phyloP scores from a whole-genome alignment of 2,113 vertebrate genomes.

The Ariopsis seemanni region DNA sequence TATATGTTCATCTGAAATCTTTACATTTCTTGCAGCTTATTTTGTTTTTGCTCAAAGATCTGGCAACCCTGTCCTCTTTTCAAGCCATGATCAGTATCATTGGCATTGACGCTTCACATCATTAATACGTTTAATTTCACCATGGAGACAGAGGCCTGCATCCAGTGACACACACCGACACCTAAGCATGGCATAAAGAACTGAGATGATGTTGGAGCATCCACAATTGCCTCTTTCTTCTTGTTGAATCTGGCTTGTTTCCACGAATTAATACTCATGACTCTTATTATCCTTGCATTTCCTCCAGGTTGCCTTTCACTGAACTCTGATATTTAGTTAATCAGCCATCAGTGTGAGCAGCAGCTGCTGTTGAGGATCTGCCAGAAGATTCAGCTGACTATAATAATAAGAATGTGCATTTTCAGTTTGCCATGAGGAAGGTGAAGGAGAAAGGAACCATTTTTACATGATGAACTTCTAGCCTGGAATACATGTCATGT shows the following conservation, averaged over 20 bases:
- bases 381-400: constrained; percentile 37
- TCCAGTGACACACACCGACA: constrained; percentile 30
- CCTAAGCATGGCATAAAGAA: constrained; percentile 2
- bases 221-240: constrained; percentile 50
- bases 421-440: not conserved
- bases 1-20: not conserved
- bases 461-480: constrained; percentile 10
- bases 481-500: constrained; percentile 16
- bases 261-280: constrained; percentile 63
- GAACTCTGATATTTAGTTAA: constrained; percentile 71
- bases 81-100: not conserved
- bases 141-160: not conserved
- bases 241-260: constrained; percentile 23
- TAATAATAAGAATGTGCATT: constrained; percentile 18
- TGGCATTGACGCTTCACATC: not conserved
- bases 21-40: too few species aligned
- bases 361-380: constrained; percentile 28
- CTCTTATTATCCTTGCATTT: constrained; percentile 65
- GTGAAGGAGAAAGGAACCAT: not conserved
- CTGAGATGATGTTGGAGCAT: not conserved
- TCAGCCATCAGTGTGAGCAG: constrained; percentile 49
- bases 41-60: not conserved
- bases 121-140: not conserved
- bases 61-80: not conserved
- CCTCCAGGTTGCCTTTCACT: constrained; percentile 64